Base-by-base conservation (phyloP, 2,113 vertebrate genomes). In the Pelecanoides urinatrix region DNA sequence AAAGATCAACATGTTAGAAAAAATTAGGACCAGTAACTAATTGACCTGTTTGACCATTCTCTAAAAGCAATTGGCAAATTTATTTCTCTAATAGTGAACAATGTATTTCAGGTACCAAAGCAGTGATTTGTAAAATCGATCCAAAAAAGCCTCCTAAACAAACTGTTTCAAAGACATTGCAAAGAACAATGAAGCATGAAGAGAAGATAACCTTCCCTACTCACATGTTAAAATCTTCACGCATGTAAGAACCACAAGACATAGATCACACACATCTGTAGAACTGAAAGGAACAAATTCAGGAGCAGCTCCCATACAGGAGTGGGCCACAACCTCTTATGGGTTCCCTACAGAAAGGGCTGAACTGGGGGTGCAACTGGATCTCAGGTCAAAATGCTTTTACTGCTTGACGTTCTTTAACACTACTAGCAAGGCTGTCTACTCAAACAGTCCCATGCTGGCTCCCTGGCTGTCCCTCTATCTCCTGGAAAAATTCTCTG, bases 391-490 rank as follows among this genome's bases (percentile, higher is more conserved):
- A 72, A 15, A 72, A 50, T 34, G 38, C 68, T 44, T 81, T 75
- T 11, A 34, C 22, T n/a, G 16, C 47, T 3, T 38, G 34, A 65
- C 34, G 44, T 34, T 50, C 59, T 53, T 30, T 32, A 49, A 23
- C 71, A 42, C 22, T 12, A 10, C 23, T 10, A 70, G 30, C 59
- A 66, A 40, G 29, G 47, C 58, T 73, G 32, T 17, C 38, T 49
- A 18, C 52, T 30, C 65, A 18, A 16, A 13, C 67, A 52, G 56
- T 15, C 40, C 72, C 0, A 0, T 26, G 29, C 40, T 42, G 40
- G 22, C 44, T 36, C 75, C 56, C 74, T 25, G 67, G n/a, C 71
- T 49, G 18, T 23, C 71, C 67, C 73, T 81, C 42, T 42, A 58
- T n/a, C 74, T 42, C 65, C 29, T 55, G 59, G 63, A 83, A 83